Percentiles rank a stretch among this genome's conserved stretches.
Conservation (phyloP, 2,113 vertebrate genomes). For the Stegastes partitus region DNA sequence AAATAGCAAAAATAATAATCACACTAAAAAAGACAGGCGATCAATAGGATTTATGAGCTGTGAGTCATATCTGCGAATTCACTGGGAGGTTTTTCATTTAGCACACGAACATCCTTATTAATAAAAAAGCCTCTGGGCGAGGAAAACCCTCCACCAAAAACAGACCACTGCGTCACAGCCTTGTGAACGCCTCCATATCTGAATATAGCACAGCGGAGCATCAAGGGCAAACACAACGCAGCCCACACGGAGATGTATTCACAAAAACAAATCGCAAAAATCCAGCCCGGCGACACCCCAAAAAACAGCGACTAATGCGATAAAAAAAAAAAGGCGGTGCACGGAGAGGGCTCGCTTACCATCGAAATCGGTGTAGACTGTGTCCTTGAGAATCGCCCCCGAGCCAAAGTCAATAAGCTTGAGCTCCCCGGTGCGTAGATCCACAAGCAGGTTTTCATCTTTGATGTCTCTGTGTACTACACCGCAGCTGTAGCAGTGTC, state of each 20-base stretch:
- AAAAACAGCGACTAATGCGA: neutral
- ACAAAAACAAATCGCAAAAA: neutral
- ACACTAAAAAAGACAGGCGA: neutral
- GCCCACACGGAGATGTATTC: slow-evolving; percentile 37
- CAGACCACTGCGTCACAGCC: slow-evolving; percentile 72
- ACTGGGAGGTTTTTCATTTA: neutral
- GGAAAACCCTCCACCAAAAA: slow-evolving; percentile 74
- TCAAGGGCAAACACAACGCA: slow-evolving; percentile 70
- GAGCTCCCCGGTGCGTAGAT: slow-evolving; percentile 93
- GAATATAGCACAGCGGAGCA: slow-evolving; percentile 71
- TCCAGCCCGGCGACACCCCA: neutral
- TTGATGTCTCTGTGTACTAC: slow-evolving; percentile 98
- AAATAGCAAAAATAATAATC: too few relatives aligned
- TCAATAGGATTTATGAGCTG: neutral
- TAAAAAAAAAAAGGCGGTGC: rapidly evolving
- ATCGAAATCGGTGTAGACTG: slow-evolving; percentile 97
- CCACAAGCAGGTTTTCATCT: slow-evolving; percentile 97
- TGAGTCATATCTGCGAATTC: slow-evolving; percentile 38
- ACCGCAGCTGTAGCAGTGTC: slow-evolving; percentile 96
- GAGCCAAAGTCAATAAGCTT: slow-evolving; percentile 99
- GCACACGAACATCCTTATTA: neutral
- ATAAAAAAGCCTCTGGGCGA: neutral
- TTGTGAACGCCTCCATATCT: slow-evolving; percentile 74
- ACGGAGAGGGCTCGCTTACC: slow-evolving; percentile 82
- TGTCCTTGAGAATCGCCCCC: slow-evolving; percentile 97